Percentiles rank a stretch among this genome's conserved stretches.
phyloP scores from a whole-genome alignment of 2,888 invertebrate species.

The Nebria salina region DNA sequence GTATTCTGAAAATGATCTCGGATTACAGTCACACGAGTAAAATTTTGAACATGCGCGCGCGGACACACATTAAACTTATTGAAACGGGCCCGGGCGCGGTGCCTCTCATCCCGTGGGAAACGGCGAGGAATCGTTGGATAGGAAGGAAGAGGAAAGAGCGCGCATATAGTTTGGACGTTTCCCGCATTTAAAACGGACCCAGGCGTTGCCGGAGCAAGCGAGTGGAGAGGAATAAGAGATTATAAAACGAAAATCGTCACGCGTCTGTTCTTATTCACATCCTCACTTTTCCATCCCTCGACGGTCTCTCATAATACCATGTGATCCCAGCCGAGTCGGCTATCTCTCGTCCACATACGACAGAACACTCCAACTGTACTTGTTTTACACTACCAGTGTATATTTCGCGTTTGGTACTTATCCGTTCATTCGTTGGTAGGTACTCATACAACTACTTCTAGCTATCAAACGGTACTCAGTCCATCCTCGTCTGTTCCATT shows the following conservation, averaged over 20 bases:
- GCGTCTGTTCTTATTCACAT: slow-evolving; percentile 18
- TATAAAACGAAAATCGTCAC: slow-evolving; percentile 27
- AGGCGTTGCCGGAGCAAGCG: not conserved
- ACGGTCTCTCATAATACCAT: not conserved
- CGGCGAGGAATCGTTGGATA: not conserved
- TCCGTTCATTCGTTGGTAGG: not conserved
- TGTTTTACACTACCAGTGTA: not conserved
- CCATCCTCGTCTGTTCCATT: not conserved
- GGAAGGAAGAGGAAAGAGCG: not conserved
- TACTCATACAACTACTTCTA: not conserved
- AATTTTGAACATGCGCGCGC: not conserved
- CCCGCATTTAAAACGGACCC: not conserved
- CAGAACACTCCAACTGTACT: not conserved
- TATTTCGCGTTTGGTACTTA: not conserved
- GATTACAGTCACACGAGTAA: slow-evolving; percentile 1
- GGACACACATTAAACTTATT: slow-evolving; percentile 26
- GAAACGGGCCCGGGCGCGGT: slow-evolving; percentile 17
- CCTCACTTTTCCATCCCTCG: slow-evolving; percentile 1
- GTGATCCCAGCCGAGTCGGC: not conserved
- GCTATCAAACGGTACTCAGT: too few relatives aligned
- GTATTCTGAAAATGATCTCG: not conserved
- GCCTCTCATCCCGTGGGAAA: not conserved
- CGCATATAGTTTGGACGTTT: not conserved
- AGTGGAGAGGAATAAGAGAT: slow-evolving; percentile 9
- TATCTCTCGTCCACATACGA: not conserved